These are phyloP conservation scores for Parochlus steinenii DNA, from an alignment of 2,888 invertebrate genomes.

Conservation along the genomic window DNA sequence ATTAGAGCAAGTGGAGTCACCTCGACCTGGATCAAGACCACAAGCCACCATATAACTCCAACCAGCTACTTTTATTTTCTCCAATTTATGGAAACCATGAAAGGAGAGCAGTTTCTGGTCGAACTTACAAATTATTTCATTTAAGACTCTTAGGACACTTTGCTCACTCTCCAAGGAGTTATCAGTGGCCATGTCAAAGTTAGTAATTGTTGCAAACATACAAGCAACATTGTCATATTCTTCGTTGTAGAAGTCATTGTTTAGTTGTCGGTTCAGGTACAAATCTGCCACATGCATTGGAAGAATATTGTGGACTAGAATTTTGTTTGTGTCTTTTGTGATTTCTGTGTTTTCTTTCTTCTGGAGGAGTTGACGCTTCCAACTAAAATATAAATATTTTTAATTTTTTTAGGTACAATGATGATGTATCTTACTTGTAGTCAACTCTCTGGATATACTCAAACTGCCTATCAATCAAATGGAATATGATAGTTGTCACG, in stretches of 20 bases:
- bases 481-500: conserved; percentile 58
- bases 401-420: background rate
- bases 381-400: conserved; percentile 23
- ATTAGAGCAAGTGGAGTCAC: conserved; percentile 36
- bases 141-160: conserved; percentile 54
- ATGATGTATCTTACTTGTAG: conserved; percentile 37
- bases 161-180: conserved; percentile 41
- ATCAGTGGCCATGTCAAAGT: conserved; percentile 53
- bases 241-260: conserved; percentile 71
- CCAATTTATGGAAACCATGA: conserved; percentile 47
- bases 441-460: conserved; percentile 81
- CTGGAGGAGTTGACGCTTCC: conserved; percentile 52
- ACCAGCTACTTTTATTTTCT: conserved; percentile 93
- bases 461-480: conserved; percentile 74
- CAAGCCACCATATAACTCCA: conserved; percentile 97
- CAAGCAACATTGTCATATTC: conserved; percentile 80
- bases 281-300: conserved; percentile 81
- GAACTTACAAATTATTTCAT: conserved; percentile 85
- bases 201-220: conserved; percentile 89
- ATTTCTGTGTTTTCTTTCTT: conserved; percentile 75
- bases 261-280: conserved; percentile 50
- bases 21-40: conserved; percentile 61
- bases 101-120: conserved; percentile 61
- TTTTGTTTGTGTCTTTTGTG: conserved; percentile 75
- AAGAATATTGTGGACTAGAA: conserved; percentile 79